These are phyloP conservation scores for Chloroceryle amazona DNA, from an alignment of 2,797 vertebrate species.

Conservation along the genomic window DNA sequence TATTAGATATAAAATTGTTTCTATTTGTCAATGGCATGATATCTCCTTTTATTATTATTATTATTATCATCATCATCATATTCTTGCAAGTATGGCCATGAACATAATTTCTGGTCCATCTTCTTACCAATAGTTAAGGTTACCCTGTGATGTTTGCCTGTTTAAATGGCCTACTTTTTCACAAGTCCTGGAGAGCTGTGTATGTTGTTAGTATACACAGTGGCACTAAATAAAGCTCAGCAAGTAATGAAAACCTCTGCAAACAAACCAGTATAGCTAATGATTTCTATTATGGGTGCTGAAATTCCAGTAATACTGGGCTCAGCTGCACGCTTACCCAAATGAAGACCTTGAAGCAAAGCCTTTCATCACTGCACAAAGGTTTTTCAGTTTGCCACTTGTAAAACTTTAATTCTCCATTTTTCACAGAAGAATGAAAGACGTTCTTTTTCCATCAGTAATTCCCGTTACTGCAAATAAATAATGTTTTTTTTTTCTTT, in stretches of 20 bases:
- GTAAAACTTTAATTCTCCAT: background rate
- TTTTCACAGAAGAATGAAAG: background rate
- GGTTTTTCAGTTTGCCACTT: background rate
- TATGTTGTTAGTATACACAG: background rate
- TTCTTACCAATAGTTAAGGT: slow-evolving; percentile 54
- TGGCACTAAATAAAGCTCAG: slow-evolving; percentile 30
- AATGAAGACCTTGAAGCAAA: slow-evolving; percentile 11
- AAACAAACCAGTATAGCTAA: background rate
- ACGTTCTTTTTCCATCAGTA: background rate
- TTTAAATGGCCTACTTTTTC: slow-evolving; percentile 50
- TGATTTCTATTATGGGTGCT: slow-evolving; percentile 9
- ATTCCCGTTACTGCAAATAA: background rate
- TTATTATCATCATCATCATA: slow-evolving; percentile 41
- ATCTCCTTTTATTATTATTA: slow-evolving; percentile 68
- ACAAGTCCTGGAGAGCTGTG: slow-evolving; percentile 2
- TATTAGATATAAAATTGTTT: slow-evolving; percentile 78
- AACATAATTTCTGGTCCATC: slow-evolving; percentile 55
- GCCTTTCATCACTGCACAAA: background rate
- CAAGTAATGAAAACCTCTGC: slow-evolving; percentile 11
- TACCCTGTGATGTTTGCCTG: background rate
- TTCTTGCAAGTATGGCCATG: slow-evolving; percentile 17
- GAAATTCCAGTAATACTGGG: background rate
- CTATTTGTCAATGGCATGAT: slow-evolving; percentile 68
- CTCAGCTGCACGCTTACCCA: background rate
- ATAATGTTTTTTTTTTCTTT: background rate